Conservation (phyloP, 2,113 vertebrate genomes). For the Dinomys branickii region DNA sequence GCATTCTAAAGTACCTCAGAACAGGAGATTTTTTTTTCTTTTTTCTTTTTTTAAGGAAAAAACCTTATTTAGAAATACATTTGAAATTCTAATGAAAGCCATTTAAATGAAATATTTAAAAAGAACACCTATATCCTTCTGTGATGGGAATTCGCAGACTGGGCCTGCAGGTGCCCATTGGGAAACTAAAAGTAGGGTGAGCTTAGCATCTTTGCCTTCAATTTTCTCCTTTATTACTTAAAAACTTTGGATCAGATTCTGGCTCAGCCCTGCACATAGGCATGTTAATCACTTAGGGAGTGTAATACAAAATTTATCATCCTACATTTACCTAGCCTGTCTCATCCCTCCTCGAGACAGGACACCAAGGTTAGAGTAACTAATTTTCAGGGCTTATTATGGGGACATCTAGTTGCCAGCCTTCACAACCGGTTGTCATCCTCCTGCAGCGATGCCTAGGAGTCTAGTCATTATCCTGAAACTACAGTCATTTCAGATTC, state of each 20-base stretch:
- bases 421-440: background rate
- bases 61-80: background rate
- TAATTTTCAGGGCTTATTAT: background rate
- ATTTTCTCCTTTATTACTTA: background rate
- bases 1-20: background rate
- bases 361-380: background rate
- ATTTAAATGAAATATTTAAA: constrained; percentile 30
- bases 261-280: background rate
- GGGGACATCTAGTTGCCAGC: background rate
- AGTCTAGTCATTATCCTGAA: background rate
- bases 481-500: background rate
- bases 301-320: background rate
- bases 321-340: background rate
- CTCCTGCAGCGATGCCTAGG: background rate
- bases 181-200: background rate
- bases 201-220: background rate
- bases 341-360: background rate
- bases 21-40: background rate
- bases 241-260: background rate
- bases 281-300: background rate
- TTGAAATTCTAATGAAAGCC: background rate
- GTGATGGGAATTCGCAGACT: background rate
- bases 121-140: background rate
- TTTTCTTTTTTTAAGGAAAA: background rate
- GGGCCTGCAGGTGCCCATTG: background rate